Evolutionary conservation across 2,113 vertebrate genomes (phyloP), one percentile per base, ranked within the genome.

Genomic region (Tetrao urogallus): DNA sequence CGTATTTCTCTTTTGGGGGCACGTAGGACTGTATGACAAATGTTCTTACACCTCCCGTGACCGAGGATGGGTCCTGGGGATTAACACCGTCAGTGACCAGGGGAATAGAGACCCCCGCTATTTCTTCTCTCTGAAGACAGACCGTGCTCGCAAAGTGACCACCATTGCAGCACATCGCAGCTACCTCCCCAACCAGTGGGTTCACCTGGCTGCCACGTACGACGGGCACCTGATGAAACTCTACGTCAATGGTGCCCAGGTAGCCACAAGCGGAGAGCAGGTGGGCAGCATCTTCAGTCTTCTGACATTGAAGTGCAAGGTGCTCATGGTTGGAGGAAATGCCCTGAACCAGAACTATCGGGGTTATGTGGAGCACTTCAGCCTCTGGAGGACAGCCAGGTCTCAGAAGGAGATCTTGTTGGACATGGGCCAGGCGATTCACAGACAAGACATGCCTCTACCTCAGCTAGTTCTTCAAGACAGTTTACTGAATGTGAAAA

Each of bases 111-210:
- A 99, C 91, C 99, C 99, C n/a, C 99, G 99, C 69, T 99, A 99
- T 98, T 99, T 99, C 97, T 99, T 99, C 98, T 99, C 99, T 64
- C 98, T 99, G 82, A 99, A 99, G 98, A 99, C 99, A 6, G 99
- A 99, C 94, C 99, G 99, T 79, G 99, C 99, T 85, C 98, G 99
- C 94, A 99, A 99, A 97, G 98, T 98, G 85, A 99, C 99, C 94
- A 98, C 98, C 92, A 98, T 99, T 89, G 97, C 98, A 90, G 98
- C 99, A 93, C 99, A 99, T 36, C 96, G 97, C 89, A 99, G 97
- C 96, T 99, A 99, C 97, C 95, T 98, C 91, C 98, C 99, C 45
- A 98, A 98, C 95, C 98, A 99, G 75, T 99, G 99, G 99, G 98
- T 98, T 3, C 98, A 99, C 67, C 98, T 99, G 47, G 98, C 99